Percentiles rank a stretch among this genome's conserved stretches.
Conservation (phyloP, 1,140 invertebrate genomes). For the Drosophila erecta region DNA sequence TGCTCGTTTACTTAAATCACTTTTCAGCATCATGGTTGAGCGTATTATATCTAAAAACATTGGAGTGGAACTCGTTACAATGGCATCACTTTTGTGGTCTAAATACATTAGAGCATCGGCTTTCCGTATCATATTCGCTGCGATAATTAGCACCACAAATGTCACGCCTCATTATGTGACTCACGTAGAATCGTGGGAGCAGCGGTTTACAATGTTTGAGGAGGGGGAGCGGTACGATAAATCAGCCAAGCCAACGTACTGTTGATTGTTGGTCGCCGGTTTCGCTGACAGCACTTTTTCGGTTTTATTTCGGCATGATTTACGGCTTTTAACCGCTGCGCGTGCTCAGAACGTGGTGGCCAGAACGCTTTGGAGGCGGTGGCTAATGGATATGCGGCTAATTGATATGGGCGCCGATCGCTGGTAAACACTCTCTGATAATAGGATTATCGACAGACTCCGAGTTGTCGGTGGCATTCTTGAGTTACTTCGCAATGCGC, state of each 20-base stretch:
- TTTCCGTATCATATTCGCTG: background rate
- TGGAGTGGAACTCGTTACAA: background rate
- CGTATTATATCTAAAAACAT: background rate
- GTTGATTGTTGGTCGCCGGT: conserved; percentile 5
- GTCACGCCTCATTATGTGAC: conserved; percentile 41
- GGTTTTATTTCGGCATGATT: background rate
- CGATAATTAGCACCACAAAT: background rate
- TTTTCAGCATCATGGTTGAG: too few species aligned
- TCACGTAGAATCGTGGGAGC: conserved; percentile 41
- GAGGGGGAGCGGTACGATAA: conserved; percentile 3
- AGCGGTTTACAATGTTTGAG: conserved; percentile 6
- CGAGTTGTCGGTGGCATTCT: conserved; percentile 54
- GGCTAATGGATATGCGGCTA: conserved; percentile 74
- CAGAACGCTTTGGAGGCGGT: conserved; percentile 14
- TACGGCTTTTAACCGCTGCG: conserved; percentile 7
- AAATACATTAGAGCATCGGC: background rate
- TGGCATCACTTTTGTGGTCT: background rate
- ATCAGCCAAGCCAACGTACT: conserved; percentile 14
- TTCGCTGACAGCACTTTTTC: conserved; percentile 7
- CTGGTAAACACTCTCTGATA: conserved; percentile 22
- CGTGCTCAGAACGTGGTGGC: conserved; percentile 36
- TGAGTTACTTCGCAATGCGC: conserved; percentile 29
- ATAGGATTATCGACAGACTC: conserved; percentile 14
- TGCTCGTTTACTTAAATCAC: too few species aligned
- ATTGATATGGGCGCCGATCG: conserved; percentile 67